A percentile compares a stretch with the other conserved stretches of the same genome.
Conservation (phyloP, 1,140 invertebrate genomes). For the Pygmarrhopalites habei region DNA sequence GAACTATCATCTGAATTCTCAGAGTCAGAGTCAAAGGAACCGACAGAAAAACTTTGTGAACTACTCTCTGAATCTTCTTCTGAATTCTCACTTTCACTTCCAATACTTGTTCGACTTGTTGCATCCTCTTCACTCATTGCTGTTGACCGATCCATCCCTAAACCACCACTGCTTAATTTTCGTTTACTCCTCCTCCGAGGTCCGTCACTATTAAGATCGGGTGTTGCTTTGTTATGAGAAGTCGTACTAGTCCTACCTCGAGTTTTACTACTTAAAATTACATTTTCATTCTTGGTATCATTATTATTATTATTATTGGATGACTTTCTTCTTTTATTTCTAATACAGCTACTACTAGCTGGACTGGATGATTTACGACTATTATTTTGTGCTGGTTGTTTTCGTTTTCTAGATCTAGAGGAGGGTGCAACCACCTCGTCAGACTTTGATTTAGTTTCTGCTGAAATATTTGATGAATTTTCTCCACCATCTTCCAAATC, state of each 20-base stretch:
- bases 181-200: neutral
- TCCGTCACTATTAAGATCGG: neutral
- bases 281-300: neutral
- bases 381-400: neutral
- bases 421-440: neutral
- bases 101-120: constrained; percentile 27
- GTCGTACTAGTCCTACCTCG: neutral
- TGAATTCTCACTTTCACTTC: constrained; percentile 25
- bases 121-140: constrained; percentile 44
- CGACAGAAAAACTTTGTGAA: constrained; percentile 16
- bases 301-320: constrained; percentile 6
- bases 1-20: neutral
- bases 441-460: neutral
- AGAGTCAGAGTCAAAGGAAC: constrained; percentile 4
- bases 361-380: too few species aligned
- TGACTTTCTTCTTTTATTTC: neutral
- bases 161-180: neutral
- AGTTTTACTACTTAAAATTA: neutral
- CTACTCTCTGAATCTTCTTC: constrained; percentile 27
- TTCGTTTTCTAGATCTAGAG: neutral
- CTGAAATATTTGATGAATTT: neutral
- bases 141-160: neutral
- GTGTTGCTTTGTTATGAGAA: too few species aligned
- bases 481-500: neutral
- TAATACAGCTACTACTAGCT: neutral